These are phyloP conservation scores for Ooceraea biroi DNA, from an alignment of 1,140 invertebrate genomes.

Conservation along the genomic window DNA sequence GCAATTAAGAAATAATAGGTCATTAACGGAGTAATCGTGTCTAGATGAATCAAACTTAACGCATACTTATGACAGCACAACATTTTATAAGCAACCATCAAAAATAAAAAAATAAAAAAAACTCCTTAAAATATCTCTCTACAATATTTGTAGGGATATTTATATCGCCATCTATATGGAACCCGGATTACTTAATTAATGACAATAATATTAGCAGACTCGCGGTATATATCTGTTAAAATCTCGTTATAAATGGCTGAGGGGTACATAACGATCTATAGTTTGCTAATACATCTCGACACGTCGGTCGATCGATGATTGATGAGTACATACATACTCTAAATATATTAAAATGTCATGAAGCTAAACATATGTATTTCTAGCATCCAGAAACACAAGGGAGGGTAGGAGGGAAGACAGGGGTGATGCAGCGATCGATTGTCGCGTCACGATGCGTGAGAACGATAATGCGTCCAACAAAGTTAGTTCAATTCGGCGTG, in stretches of 20 bases:
- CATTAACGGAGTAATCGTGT: too few species aligned
- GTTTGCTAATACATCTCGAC: background rate
- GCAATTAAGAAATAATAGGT: too few species aligned
- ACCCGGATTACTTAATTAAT: too few species aligned
- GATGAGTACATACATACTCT: constrained; percentile 27
- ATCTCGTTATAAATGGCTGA: constrained; percentile 1
- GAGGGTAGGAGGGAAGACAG: background rate
- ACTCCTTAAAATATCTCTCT: too few species aligned
- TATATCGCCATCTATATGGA: too few species aligned
- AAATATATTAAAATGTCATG: constrained; percentile 46
- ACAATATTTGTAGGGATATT: too few species aligned
- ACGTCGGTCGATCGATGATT: constrained; percentile 24
- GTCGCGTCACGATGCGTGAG: constrained; percentile 34
- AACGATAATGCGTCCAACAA: constrained; percentile 44
- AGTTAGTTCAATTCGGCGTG: constrained; percentile 55
- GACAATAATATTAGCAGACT: too few species aligned
- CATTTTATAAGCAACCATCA: too few species aligned
- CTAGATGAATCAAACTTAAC: too few species aligned
- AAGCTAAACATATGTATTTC: constrained; percentile 5
- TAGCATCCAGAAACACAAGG: background rate
- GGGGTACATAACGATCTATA: background rate
- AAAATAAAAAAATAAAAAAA: too few species aligned
- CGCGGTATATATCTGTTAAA: background rate
- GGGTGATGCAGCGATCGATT: constrained; percentile 15
- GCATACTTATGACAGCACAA: too few species aligned